Conservation (phyloP, 1,140 invertebrate species). For the Nephotettix cincticeps region DNA sequence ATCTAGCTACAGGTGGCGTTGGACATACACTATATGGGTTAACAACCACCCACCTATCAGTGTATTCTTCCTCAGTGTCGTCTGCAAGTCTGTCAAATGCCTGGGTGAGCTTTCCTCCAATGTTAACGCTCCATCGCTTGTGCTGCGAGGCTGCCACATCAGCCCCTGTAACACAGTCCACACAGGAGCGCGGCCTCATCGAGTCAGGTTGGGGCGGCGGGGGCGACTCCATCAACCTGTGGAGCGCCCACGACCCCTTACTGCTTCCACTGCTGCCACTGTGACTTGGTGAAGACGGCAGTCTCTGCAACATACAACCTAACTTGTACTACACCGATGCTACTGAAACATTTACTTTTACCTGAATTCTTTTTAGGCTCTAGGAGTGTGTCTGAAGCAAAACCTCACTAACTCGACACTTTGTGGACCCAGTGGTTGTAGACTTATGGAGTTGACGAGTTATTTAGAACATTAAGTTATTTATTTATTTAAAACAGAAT, state of each 20-base stretch:
- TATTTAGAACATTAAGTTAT: no score
- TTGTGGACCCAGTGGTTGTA: no score
- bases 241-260: constrained; percentile 50
- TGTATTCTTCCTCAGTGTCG: constrained; percentile 67
- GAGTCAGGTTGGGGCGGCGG: not conserved
- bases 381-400: no score
- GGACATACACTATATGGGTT: no score
- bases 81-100: constrained; percentile 66
- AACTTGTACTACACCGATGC: no score
- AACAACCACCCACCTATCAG: constrained; percentile 38
- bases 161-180: constrained; percentile 54
- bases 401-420: no score
- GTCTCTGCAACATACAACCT: constrained; percentile 24
- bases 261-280: constrained; percentile 26
- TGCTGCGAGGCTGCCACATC: constrained; percentile 58
- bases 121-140: constrained; percentile 71
- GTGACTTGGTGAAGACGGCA: constrained; percentile 32
- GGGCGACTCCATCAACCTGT: constrained; percentile 55
- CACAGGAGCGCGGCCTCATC: constrained; percentile 63
- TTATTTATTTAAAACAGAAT: no score
- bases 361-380: no score
- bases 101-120: constrained; percentile 67
- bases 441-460: no score
- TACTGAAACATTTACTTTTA: no score
- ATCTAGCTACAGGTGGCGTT: no score